These are phyloP conservation scores for Peromyscus attwateri DNA, from an alignment of 2,797 vertebrate species.

Conservation along the genomic window DNA sequence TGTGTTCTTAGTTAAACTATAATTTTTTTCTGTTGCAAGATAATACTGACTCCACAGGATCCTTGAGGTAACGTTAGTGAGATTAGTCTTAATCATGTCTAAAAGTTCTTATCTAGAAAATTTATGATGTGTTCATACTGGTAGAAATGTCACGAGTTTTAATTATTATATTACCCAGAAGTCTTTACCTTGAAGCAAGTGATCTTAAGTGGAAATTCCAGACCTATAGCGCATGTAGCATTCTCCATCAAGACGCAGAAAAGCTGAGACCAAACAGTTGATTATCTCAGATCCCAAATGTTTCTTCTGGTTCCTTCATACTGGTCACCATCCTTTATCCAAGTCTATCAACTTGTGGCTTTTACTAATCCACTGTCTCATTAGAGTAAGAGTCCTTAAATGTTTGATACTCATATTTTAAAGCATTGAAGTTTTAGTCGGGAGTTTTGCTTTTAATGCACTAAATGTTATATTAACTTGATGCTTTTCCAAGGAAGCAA, in stretches of 20 bases:
- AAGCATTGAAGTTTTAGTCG: slow-evolving; percentile 22
- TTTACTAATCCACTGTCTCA: neutral
- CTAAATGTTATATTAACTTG: slow-evolving; percentile 45
- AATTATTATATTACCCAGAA: slow-evolving; percentile 49
- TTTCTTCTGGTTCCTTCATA: slow-evolving; percentile 1
- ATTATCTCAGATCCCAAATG: neutral
- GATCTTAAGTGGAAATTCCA: neutral
- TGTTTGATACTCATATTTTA: slow-evolving; percentile 44
- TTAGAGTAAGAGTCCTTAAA: slow-evolving; percentile 31
- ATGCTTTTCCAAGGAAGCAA: slow-evolving; percentile 46
- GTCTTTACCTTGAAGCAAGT: slow-evolving; percentile 20
- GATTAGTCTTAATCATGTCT: neutral
- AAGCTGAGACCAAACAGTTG: neutral
- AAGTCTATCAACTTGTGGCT: neutral
- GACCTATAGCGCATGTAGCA: neutral
- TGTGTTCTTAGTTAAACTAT: neutral
- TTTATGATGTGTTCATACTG: neutral
- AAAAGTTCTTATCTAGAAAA: slow-evolving; percentile 51
- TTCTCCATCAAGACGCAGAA: slow-evolving; percentile 2
- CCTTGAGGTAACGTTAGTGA: slow-evolving; percentile 18
- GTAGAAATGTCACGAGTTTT: neutral
- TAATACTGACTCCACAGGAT: neutral
- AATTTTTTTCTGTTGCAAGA: slow-evolving; percentile 27
- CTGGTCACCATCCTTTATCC: neutral
- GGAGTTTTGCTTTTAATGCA: slow-evolving; percentile 45